phyloP scores from a whole-genome alignment of 2,888 invertebrate genomes.

The Cotesia congregata region DNA sequence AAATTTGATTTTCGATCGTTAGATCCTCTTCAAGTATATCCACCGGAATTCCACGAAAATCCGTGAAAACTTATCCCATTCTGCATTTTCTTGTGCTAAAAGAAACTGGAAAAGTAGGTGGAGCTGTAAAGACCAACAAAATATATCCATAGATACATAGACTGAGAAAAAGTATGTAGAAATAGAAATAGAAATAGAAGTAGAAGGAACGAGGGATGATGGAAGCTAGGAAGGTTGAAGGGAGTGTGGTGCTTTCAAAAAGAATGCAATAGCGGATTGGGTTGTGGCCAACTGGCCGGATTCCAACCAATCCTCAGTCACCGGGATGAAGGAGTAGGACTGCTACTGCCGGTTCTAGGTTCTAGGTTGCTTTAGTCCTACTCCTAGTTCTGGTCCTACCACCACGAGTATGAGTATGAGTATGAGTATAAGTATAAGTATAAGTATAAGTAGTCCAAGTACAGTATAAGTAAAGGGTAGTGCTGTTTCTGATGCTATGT shows the following conservation, averaged over 20 bases:
- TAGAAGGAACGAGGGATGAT: conserved; percentile 41
- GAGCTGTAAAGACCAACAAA: conserved; percentile 38
- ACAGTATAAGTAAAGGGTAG: not conserved
- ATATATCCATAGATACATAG: conserved; percentile 25
- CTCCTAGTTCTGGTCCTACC: not conserved
- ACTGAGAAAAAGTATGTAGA: conserved; percentile 42
- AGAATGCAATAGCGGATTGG: conserved; percentile 70
- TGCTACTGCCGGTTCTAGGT: conserved; percentile 53
- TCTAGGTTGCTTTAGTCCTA: conserved; percentile 41
- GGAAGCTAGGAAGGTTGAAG: conserved; percentile 52
- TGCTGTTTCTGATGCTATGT: conserved; percentile 35
- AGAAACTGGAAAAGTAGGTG: conserved; percentile 47
- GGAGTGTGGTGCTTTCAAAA: conserved; percentile 62
- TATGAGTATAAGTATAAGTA: too few relatives aligned
- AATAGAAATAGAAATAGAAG: conserved; percentile 38
- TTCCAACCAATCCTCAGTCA: conserved; percentile 69
- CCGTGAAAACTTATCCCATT: conserved; percentile 2
- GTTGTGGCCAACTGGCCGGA: conserved; percentile 68
- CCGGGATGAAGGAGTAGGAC: conserved; percentile 57
- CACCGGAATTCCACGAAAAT: not conserved
- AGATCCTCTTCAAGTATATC: not conserved
- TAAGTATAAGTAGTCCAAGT: too few relatives aligned
- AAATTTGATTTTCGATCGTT: conserved; percentile 11
- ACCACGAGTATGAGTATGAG: not conserved
- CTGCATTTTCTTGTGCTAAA: conserved; percentile 3